phyloP scores from a whole-genome alignment of 2,113 vertebrate genomes.

The Pogonocichla stellata region DNA sequence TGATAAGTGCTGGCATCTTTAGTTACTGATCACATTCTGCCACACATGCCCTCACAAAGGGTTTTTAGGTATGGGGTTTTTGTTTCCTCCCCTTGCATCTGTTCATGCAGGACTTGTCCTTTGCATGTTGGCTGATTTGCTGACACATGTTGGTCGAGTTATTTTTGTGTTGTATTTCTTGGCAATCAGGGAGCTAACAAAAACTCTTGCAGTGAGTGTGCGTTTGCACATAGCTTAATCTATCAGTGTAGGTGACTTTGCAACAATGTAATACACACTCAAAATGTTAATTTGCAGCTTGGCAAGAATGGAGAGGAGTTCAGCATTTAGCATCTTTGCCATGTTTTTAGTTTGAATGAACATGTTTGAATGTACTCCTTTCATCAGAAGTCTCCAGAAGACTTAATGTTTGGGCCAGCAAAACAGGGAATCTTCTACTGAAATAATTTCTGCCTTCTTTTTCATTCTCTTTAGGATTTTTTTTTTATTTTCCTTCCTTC shows the following conservation, averaged over 20 bases:
- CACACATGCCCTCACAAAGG: background rate
- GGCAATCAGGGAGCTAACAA: background rate
- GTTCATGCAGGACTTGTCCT: background rate
- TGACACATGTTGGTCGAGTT: background rate
- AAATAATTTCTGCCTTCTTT: background rate
- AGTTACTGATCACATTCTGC: background rate
- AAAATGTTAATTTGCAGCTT: background rate
- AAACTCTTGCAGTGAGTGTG: background rate
- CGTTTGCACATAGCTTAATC: rapidly evolving
- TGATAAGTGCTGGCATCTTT: background rate
- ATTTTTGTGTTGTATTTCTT: background rate
- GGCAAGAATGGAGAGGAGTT: background rate
- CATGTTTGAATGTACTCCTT: background rate
- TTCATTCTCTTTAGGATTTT: background rate
- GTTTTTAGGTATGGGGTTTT: background rate
- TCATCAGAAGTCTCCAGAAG: background rate
- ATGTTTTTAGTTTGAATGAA: background rate
- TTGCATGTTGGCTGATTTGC: background rate
- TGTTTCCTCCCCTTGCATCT: background rate
- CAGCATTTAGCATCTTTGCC: background rate
- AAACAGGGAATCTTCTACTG: background rate
- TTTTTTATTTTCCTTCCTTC: background rate
- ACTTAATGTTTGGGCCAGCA: background rate
- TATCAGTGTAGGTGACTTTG: rapidly evolving
- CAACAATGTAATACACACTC: background rate